Conservation (phyloP, 2,888 invertebrate genomes). For the Lacanobia wlatinum region DNA sequence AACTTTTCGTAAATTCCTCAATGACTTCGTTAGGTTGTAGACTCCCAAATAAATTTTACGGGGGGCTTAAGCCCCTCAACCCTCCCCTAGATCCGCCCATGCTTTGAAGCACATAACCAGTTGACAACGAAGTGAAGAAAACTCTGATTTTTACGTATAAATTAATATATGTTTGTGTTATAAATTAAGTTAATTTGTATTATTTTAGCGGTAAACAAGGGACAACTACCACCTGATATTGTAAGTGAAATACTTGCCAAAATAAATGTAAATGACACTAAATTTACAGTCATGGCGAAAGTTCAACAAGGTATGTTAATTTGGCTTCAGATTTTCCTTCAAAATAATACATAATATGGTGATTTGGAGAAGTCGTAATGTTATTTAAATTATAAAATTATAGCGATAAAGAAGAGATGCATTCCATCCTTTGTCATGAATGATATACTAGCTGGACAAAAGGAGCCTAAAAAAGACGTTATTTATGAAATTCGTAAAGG, state of each 20-base stretch:
- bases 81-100: no score
- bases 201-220: slow-evolving; percentile 26
- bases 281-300: slow-evolving; percentile 10
- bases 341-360: neutral
- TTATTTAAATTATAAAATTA: slow-evolving; percentile 7
- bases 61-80: no score
- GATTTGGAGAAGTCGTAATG: no score
- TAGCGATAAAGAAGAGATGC: slow-evolving; percentile 27
- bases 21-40: no score
- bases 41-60: no score
- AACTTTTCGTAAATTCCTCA: no score
- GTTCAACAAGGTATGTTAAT: slow-evolving; percentile 17
- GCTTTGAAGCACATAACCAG: no score
- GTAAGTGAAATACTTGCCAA: slow-evolving; percentile 39
- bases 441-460: slow-evolving; percentile 6
- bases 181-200: neutral
- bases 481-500: slow-evolving; percentile 4
- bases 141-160: no score
- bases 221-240: slow-evolving; percentile 41
- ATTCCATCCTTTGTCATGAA: slow-evolving; percentile 23
- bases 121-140: no score
- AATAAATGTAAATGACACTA: slow-evolving; percentile 14
- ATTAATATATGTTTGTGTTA: no score
- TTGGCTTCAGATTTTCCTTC: neutral
- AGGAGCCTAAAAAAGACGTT: neutral